These are phyloP conservation scores for Leucozona laternaria DNA, from an alignment of 2,888 invertebrate genomes.

Conservation along the genomic window DNA sequence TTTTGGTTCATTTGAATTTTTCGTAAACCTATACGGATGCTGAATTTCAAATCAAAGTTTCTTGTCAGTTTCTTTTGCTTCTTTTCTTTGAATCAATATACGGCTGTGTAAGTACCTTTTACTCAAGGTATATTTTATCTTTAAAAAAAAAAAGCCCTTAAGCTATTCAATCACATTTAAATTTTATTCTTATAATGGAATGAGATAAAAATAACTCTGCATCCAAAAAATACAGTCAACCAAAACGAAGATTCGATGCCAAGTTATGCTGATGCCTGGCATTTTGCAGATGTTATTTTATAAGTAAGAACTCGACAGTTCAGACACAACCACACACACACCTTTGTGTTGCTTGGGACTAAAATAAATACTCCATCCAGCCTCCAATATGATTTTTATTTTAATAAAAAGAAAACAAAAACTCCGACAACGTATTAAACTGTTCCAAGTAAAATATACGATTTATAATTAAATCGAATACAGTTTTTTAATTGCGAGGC, in stretches of 20 bases:
- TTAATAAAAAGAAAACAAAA: not conserved
- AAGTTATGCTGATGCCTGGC: constrained; percentile 52
- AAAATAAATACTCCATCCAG: constrained; percentile 50
- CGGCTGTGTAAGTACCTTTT: not conserved
- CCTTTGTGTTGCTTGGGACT: constrained; percentile 53
- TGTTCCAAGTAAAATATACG: not conserved
- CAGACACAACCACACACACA: constrained; percentile 43
- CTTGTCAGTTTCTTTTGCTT: not conserved
- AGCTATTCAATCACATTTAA: constrained; percentile 9
- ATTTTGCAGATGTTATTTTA: constrained; percentile 65
- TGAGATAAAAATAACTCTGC: constrained; percentile 10
- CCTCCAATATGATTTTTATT: not conserved
- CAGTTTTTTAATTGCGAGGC: not conserved
- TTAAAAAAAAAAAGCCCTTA: not conserved
- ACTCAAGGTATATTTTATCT: not conserved
- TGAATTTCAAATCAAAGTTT: not conserved
- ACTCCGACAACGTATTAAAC: not conserved
- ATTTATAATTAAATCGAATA: constrained; percentile 9
- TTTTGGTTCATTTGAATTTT: not conserved
- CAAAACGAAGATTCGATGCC: constrained; percentile 36
- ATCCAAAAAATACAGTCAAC: not conserved
- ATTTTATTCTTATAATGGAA: constrained; percentile 9
- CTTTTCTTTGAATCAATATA: not conserved
- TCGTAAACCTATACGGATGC: not conserved
- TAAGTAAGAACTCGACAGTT: not conserved